Percentiles rank a stretch among this genome's conserved stretches.
Evolutionary conservation across 2,888 invertebrate genomes (phyloP).

Genomic region (Automeris io): DNA sequence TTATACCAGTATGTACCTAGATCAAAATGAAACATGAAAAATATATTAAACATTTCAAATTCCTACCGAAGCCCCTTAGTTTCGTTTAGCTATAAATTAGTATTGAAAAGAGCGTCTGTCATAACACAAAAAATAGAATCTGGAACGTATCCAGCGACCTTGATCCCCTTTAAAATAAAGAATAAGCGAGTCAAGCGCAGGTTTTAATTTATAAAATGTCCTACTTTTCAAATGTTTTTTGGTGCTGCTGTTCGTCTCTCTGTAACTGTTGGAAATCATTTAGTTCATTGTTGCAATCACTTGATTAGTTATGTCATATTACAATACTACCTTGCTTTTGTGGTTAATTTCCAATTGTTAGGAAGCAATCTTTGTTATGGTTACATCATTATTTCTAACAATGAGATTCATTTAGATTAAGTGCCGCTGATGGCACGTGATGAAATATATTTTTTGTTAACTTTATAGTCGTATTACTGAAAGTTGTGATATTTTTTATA

Average conservation of each 20-base stretch:
- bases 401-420: background rate
- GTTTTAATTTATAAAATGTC: slow-evolving; percentile 56
- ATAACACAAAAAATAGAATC: slow-evolving; percentile 43
- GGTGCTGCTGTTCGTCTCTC: slow-evolving; percentile 15
- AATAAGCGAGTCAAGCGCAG: slow-evolving; percentile 52
- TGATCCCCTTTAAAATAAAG: slow-evolving; percentile 52
- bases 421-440: slow-evolving; percentile 6
- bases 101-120: slow-evolving; percentile 10
- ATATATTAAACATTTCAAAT: no score
- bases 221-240: slow-evolving; percentile 39
- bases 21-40: no score
- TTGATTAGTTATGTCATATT: slow-evolving; percentile 20
- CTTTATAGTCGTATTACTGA: background rate
- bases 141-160: slow-evolving; percentile 73
- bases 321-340: slow-evolving; percentile 14
- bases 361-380: slow-evolving; percentile 3
- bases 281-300: slow-evolving; percentile 15
- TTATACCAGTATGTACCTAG: no score
- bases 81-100: no score
- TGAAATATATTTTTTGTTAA: background rate
- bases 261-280: slow-evolving; percentile 13
- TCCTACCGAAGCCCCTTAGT: slow-evolving; percentile 30
- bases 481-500: background rate
- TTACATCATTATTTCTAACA: background rate
- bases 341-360: slow-evolving; percentile 5